A percentile compares a stretch with the other conserved stretches of the same genome.
Evolutionary conservation across 2,113 vertebrate genomes (phyloP).

Genomic region (Ibidorhyncha struthersii): DNA sequence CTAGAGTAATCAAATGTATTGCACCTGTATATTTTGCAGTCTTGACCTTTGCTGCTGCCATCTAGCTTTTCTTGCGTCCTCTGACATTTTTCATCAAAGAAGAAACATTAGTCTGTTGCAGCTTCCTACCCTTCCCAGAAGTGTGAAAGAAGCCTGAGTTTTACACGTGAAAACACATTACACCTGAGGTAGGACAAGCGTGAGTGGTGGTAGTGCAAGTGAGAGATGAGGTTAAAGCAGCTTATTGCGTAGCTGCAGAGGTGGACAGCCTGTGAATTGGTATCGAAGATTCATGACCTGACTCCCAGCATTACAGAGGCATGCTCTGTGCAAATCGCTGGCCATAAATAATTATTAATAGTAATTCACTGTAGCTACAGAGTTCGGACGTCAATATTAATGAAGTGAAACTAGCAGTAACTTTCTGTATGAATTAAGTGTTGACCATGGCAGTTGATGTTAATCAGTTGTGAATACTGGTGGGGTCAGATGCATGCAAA

Average conservation of each 20-base stretch:
- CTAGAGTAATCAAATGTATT: neutral
- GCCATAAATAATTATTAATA: constrained; percentile 31
- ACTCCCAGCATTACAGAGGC: neutral
- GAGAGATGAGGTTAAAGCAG: neutral
- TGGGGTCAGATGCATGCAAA: constrained; percentile 30
- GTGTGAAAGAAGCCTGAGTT: neutral
- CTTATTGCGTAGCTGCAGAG: neutral
- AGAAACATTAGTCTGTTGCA: neutral
- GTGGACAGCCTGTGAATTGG: neutral
- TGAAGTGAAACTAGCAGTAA: constrained; percentile 29
- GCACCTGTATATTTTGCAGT: neutral
- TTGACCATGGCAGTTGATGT: neutral
- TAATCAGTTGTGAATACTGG: constrained; percentile 14
- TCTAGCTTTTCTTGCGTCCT: neutral
- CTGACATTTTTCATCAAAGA: neutral
- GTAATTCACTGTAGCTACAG: neutral
- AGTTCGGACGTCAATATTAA: constrained; percentile 34
- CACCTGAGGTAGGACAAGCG: neutral
- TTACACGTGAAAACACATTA: neutral
- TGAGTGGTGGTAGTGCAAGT: neutral
- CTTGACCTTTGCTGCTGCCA: neutral
- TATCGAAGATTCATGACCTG: neutral
- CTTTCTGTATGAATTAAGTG: constrained; percentile 13
- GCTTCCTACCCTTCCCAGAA: neutral
- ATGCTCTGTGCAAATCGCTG: neutral